Evolutionary conservation across 2,888 invertebrate species (phyloP).

Genomic region (Dasypogon diadema): DNA sequence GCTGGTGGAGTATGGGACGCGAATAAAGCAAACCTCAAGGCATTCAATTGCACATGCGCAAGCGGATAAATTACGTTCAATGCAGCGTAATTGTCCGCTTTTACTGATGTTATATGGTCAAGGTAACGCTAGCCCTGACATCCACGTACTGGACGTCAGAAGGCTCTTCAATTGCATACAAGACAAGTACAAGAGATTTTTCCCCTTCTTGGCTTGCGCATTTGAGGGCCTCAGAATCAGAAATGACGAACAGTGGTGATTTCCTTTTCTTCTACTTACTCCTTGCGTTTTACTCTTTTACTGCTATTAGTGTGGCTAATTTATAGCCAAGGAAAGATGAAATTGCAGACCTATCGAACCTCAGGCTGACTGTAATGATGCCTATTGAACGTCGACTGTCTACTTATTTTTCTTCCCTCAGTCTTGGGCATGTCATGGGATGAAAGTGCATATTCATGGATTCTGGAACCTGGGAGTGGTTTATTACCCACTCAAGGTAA

Average conservation of each 20-base stretch:
- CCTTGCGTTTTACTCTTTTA: slow-evolving; percentile 5
- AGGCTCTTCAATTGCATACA: background rate
- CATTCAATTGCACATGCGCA: slow-evolving; percentile 43
- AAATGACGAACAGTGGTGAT: slow-evolving; percentile 14
- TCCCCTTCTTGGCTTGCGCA: slow-evolving; percentile 14
- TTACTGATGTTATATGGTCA: slow-evolving; percentile 38
- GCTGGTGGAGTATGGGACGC: background rate
- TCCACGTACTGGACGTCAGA: slow-evolving; percentile 1
- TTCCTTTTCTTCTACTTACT: background rate
- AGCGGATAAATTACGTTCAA: slow-evolving; percentile 49
- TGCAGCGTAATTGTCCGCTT: slow-evolving; percentile 43
- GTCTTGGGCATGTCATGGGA: background rate
- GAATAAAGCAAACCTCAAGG: background rate
- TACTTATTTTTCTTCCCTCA: slow-evolving; percentile 9
- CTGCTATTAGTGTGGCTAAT: slow-evolving; percentile 42
- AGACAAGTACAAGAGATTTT: slow-evolving; percentile 12
- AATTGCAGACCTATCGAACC: slow-evolving; percentile 48
- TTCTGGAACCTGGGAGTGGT: slow-evolving; percentile 7
- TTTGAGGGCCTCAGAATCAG: background rate
- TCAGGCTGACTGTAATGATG: slow-evolving; percentile 49
- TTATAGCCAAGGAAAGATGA: slow-evolving; percentile 46
- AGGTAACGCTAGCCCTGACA: slow-evolving; percentile 16
- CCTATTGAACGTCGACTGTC: slow-evolving; percentile 17
- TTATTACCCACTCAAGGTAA: background rate
- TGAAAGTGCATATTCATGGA: slow-evolving; percentile 27